Evolutionary conservation across 1,140 invertebrate species (phyloP).

Genomic region (Zaprionus gabonicus): DNA sequence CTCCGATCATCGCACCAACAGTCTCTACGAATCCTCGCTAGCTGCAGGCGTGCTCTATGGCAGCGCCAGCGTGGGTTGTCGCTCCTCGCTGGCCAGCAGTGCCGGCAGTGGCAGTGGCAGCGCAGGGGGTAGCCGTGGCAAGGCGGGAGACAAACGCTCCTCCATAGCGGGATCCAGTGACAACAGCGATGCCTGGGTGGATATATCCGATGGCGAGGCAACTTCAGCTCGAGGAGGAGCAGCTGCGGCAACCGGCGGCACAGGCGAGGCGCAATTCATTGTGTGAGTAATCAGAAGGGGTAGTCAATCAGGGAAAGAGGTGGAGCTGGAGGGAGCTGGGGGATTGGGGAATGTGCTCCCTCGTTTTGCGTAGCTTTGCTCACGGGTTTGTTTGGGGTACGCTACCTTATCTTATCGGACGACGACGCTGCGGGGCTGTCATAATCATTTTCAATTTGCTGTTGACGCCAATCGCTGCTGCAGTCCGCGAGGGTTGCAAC

Average conservation of each 20-base stretch:
- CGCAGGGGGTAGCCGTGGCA: slow-evolving; percentile 41
- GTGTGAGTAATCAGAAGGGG: slow-evolving; percentile 79
- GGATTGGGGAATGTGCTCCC: not conserved
- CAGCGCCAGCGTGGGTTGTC: slow-evolving; percentile 71
- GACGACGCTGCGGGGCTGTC: slow-evolving; percentile 42
- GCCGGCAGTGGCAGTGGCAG: slow-evolving; percentile 77
- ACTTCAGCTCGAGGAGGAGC: not conserved
- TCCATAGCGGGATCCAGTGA: slow-evolving; percentile 86
- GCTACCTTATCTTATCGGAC: slow-evolving; percentile 58
- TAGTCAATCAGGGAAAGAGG: not conserved
- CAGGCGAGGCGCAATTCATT: slow-evolving; percentile 76
- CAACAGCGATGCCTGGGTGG: slow-evolving; percentile 88
- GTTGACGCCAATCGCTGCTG: slow-evolving; percentile 49
- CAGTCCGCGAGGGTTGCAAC: slow-evolving; percentile 34
- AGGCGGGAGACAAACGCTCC: slow-evolving; percentile 55
- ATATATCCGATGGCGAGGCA: slow-evolving; percentile 86
- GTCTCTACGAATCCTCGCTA: slow-evolving; percentile 86
- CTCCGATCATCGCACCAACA: slow-evolving; percentile 88
- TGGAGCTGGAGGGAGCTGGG: not conserved
- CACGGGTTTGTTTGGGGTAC: slow-evolving; percentile 69
- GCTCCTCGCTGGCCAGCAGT: slow-evolving; percentile 73
- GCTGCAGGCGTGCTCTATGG: slow-evolving; percentile 84
- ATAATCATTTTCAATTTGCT: slow-evolving; percentile 27
- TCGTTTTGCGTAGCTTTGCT: slow-evolving; percentile 71
- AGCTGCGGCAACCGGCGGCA: not conserved